Evolutionary conservation across 2,888 invertebrate genomes (phyloP).

Genomic region (Cordilura impudica): DNA sequence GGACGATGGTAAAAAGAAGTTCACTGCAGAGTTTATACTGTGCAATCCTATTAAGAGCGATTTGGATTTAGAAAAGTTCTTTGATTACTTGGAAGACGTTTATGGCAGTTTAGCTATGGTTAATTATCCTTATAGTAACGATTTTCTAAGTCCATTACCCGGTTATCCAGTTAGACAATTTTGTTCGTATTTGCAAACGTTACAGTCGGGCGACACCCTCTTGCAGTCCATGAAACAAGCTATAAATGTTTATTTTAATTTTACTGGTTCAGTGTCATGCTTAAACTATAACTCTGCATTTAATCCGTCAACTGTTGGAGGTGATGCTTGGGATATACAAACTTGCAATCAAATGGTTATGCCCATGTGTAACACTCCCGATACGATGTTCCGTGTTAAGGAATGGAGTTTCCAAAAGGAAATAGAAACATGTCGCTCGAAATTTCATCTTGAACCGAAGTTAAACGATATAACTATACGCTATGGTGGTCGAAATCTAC

Average conservation of each 20-base stretch:
- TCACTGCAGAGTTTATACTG: slow-evolving; percentile 22
- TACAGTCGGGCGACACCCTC: slow-evolving; percentile 12
- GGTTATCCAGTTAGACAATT: slow-evolving; percentile 87
- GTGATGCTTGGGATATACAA: slow-evolving; percentile 90
- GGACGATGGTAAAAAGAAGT: slow-evolving; percentile 55
- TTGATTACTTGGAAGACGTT: slow-evolving; percentile 85
- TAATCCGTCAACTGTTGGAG: slow-evolving; percentile 80
- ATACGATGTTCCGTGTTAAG: slow-evolving; percentile 90
- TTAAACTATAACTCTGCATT: slow-evolving; percentile 82
- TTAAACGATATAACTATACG: slow-evolving; percentile 83
- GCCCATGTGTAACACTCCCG: slow-evolving; percentile 90
- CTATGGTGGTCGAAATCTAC: slow-evolving; percentile 89
- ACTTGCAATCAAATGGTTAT: slow-evolving; percentile 98
- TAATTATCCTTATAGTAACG: slow-evolving; percentile 94
- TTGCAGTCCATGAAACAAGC: slow-evolving; percentile 83
- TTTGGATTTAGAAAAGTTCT: slow-evolving; percentile 75
- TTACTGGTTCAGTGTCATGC: slow-evolving; percentile 85
- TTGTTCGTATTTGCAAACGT: slow-evolving; percentile 79
- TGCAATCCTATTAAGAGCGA: slow-evolving; percentile 50
- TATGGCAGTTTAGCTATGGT: slow-evolving; percentile 94
- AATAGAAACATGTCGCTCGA: slow-evolving; percentile 83
- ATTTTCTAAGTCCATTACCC: slow-evolving; percentile 90
- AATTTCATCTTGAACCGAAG: slow-evolving; percentile 84
- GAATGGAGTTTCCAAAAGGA: slow-evolving; percentile 86
- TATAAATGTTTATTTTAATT: slow-evolving; percentile 88